Conservation (phyloP, 2,113 vertebrate species). For the Syngnathus typhle region DNA sequence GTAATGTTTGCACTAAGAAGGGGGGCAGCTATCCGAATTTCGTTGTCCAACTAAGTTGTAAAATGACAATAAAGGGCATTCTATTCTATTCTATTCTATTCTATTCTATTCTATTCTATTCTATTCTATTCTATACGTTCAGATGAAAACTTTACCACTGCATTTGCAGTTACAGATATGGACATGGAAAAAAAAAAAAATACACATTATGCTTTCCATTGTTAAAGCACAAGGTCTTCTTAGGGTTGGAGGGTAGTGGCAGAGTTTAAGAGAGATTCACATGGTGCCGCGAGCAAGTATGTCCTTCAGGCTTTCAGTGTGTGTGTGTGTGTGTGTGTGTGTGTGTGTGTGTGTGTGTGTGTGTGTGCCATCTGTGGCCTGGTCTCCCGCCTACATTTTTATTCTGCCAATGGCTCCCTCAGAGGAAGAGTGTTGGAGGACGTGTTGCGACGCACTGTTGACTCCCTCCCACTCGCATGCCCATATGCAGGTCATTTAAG, state of each 20-base stretch:
- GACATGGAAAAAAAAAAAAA: no score
- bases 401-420: constrained; percentile 44
- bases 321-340: constrained; percentile 29
- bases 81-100: no score
- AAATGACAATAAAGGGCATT: no score
- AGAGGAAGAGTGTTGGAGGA: constrained; percentile 43
- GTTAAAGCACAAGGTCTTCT: not conserved
- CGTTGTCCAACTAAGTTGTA: no score
- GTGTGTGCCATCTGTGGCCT: constrained; percentile 54
- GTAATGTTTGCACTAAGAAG: no score
- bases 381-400: constrained; percentile 48
- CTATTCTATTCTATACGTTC: no score
- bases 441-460: constrained; percentile 39
- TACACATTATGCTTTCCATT: not conserved
- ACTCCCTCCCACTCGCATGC: constrained; percentile 18
- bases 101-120: no score
- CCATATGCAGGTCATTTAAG: constrained; percentile 14
- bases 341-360: constrained; percentile 28
- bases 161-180: no score
- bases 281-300: constrained; percentile 41
- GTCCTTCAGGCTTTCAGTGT: constrained; percentile 49
- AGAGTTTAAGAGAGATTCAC: constrained; percentile 46
- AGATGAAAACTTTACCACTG: no score
- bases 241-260: constrained; percentile 18
- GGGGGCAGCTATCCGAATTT: no score